Evolutionary conservation across 2,888 invertebrate species (phyloP).

Genomic region (Pinctada fucata): DNA sequence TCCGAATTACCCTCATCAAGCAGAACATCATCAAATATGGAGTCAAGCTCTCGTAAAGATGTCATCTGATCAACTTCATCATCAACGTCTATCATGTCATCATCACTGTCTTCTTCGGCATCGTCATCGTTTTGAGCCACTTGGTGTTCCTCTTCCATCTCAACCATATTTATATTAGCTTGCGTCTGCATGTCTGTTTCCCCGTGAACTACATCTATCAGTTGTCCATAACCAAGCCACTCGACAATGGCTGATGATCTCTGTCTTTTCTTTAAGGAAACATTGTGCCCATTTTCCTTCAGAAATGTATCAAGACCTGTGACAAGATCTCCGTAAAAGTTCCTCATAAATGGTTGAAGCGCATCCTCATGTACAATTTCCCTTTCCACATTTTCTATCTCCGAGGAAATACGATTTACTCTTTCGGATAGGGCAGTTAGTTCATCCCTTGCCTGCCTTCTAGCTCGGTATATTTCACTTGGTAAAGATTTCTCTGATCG

Average conservation of each 20-base stretch:
- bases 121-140: constrained; percentile 33
- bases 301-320: constrained; percentile 14
- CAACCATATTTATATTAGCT: constrained; percentile 1
- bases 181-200: neutral
- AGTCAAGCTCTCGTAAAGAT: constrained; percentile 35
- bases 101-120: constrained; percentile 28
- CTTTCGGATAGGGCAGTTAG: constrained; percentile 11
- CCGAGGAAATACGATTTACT: constrained; percentile 20
- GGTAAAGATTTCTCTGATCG: constrained; percentile 2
- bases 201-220: constrained; percentile 22
- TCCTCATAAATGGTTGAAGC: constrained; percentile 41
- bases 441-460: neutral
- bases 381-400: constrained; percentile 41
- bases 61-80: constrained; percentile 51
- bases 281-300: neutral
- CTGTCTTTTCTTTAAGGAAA: neutral
- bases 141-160: constrained; percentile 24
- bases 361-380: constrained; percentile 52
- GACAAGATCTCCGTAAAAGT: constrained; percentile 16
- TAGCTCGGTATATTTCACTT: neutral
- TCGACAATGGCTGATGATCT: constrained; percentile 48
- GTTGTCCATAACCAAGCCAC: constrained; percentile 59
- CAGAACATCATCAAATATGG: constrained; percentile 24
- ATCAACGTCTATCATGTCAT: constrained; percentile 41
- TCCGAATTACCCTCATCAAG: neutral